These are phyloP conservation scores for Sapajus apella DNA, from an alignment of 2,113 vertebrate species.

Conservation along the genomic window DNA sequence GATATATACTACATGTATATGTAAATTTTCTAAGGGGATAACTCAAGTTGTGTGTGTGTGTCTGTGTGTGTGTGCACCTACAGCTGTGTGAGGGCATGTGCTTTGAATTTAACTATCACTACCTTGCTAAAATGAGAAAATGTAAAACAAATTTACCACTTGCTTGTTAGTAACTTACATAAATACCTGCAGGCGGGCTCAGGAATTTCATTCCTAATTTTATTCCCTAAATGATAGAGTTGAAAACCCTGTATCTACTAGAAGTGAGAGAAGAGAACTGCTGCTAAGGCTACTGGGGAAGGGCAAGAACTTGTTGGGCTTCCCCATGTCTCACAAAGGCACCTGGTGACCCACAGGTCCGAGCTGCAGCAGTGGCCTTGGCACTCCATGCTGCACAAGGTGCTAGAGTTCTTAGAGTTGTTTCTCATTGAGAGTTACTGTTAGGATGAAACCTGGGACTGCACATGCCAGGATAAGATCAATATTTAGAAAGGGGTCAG, in stretches of 20 bases:
- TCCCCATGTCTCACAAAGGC: too few relatives aligned
- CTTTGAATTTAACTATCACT: not conserved
- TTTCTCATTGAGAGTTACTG: rapidly evolving
- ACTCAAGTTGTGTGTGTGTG: not conserved
- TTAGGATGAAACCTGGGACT: not conserved
- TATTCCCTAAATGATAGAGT: not conserved
- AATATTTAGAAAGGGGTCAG: not conserved
- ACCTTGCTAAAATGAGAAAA: not conserved
- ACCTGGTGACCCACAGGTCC: rapidly evolving
- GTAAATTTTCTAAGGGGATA: not conserved
- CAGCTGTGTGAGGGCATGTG: rapidly evolving
- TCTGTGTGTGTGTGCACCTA: not conserved
- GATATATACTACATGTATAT: not conserved
- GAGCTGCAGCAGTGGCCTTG: rapidly evolving
- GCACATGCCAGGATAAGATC: rapidly evolving
- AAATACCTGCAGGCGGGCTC: not conserved
- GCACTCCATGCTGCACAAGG: rapidly evolving
- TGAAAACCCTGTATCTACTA: rapidly evolving
- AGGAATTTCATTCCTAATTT: not conserved
- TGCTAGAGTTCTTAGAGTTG: rapidly evolving
- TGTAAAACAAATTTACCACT: not conserved
- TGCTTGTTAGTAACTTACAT: not conserved
- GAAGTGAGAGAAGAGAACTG: not conserved
- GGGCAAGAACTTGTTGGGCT: too few relatives aligned
- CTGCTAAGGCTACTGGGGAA: too few relatives aligned